Base-by-base conservation (phyloP, 2,113 vertebrate genomes). In the Dicerorhinus sumatrensis region DNA sequence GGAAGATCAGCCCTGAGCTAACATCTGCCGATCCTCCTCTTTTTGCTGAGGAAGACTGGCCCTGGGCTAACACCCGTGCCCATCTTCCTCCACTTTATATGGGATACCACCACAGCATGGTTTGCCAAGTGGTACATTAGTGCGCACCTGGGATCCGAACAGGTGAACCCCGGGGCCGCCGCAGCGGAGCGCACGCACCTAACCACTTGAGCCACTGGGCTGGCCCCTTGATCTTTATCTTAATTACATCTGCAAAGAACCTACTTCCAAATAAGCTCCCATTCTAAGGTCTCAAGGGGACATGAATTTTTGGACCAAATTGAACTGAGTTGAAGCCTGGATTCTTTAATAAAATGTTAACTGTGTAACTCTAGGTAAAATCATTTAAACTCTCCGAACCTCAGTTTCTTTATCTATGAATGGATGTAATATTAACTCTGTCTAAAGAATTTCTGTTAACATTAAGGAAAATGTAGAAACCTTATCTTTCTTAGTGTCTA, bases 351-450 rank as follows among this genome's bases (percentile, higher is more conserved):
- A 75, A 29, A 18, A 58, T 67, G 27, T 91, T 89, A 96, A 16
- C 31, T 58, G 4, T 83, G 5, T 36, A 88, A 77, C 25, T 77
- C 60, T 14, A 42, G 69, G 5, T 62, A 56, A 90, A 86, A 31
- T 77, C 10, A 81, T 56, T 48, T 67, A 91, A 82, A 83, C 8
- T 48, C 39, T 69, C 10, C 25, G 54, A 94, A 91, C 14, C 6
- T 97, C 39, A 36, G 46, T 86, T 86, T 91, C 25, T 73, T 65
- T 75, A 88, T 65, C n/a, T 90, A 42, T 48, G 72, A 77, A 77
- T 83, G 4, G 9, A 76, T 72, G 2, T 42, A 62, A 39, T 70
- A 42, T n/a, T n/a, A 73, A 18, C 12, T 39, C 17, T 62, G 14
- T 63, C n/a, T 87, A 67, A 83, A 69, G 76, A 89, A 89, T 23